phyloP scores from a whole-genome alignment of 2,797 vertebrate species.

The Botia almorhae region DNA sequence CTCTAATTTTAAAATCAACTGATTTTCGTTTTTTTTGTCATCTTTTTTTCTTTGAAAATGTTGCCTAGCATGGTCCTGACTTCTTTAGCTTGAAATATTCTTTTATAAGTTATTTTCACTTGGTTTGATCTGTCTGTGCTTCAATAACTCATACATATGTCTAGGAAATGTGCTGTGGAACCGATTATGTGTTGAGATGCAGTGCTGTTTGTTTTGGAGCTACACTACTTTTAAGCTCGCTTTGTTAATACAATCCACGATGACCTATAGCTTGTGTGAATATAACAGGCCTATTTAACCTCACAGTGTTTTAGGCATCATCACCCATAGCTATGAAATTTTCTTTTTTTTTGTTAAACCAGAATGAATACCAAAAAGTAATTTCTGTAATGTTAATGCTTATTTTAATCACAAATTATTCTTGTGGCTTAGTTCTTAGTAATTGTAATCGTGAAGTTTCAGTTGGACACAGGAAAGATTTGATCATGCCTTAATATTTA shows the following conservation, averaged over 20 bases:
- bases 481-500: slow-evolving; percentile 35
- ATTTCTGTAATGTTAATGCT: background rate
- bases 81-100: slow-evolving; percentile 6
- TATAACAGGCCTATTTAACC: slow-evolving; percentile 9
- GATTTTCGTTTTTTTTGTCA: slow-evolving; percentile 4
- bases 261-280: slow-evolving; percentile 7
- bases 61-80: background rate
- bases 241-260: slow-evolving; percentile 12
- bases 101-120: slow-evolving; percentile 21
- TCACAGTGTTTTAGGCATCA: background rate
- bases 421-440: background rate
- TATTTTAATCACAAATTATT: background rate
- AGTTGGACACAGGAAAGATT: background rate
- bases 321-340: background rate
- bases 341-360: background rate
- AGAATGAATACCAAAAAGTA: slow-evolving; percentile 24
- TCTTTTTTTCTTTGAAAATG: background rate
- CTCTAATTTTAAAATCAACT: slow-evolving; percentile 12
- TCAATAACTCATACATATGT: background rate
- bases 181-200: background rate
- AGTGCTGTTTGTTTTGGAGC: background rate
- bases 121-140: background rate
- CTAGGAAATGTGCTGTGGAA: background rate
- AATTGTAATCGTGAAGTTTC: background rate
- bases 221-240: background rate